Evolutionary conservation across 2,888 invertebrate species (phyloP).

Genomic region (Xestia c-nigrum): DNA sequence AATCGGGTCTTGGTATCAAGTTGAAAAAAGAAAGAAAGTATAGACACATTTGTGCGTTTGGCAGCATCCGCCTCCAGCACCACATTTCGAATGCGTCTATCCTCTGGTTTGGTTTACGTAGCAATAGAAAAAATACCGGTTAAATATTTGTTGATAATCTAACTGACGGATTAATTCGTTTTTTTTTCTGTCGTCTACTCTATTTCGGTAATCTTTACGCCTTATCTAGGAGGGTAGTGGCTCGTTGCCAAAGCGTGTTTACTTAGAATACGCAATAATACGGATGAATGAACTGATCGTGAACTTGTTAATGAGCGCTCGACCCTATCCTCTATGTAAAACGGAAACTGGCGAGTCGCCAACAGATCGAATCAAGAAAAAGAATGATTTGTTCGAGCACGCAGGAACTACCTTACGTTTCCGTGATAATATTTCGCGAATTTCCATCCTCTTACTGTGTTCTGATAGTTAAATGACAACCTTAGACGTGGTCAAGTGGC

Average conservation of each 20-base stretch:
- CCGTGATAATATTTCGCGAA: neutral
- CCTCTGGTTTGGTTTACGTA: too few species aligned
- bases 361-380: slow-evolving; percentile 39
- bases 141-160: too few species aligned
- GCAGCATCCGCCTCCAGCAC: too few species aligned
- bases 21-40: too few species aligned
- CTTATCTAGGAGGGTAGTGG: slow-evolving; percentile 10
- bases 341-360: slow-evolving; percentile 41
- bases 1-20: too few species aligned
- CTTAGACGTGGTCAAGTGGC: neutral
- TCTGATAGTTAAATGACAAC: neutral
- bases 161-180: too few species aligned
- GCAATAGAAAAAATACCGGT: too few species aligned
- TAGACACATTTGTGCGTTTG: too few species aligned
- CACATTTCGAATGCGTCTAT: too few species aligned
- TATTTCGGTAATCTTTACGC: slow-evolving; percentile 30
- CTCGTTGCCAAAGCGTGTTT: slow-evolving; percentile 27
- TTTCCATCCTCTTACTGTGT: too few species aligned
- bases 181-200: too few species aligned
- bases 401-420: slow-evolving; percentile 6
- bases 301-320: slow-evolving; percentile 54
- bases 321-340: slow-evolving; percentile 26
- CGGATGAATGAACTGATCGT: slow-evolving; percentile 46
- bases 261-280: slow-evolving; percentile 21
- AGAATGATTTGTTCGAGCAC: slow-evolving; percentile 20